Percentiles rank a stretch among this genome's conserved stretches.
These are phyloP conservation scores for Antheraea assamensis DNA, from an alignment of 2,888 invertebrate species.

Conservation along the genomic window DNA sequence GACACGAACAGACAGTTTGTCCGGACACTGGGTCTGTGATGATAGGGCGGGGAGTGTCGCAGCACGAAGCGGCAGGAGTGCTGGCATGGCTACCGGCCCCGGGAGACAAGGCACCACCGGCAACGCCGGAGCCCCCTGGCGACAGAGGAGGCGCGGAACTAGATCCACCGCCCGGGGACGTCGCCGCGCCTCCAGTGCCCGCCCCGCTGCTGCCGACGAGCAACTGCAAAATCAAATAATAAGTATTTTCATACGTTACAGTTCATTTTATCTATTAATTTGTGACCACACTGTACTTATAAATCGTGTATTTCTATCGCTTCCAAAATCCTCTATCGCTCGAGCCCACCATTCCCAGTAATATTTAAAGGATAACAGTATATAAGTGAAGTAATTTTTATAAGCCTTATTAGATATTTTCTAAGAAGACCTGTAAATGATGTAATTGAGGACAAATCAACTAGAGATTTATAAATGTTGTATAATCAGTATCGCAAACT, in stretches of 20 bases:
- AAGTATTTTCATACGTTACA: constrained; percentile 9
- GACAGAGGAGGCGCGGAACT: constrained; percentile 89
- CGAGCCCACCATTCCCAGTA: not conserved
- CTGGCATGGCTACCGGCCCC: constrained; percentile 80
- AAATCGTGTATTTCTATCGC: not conserved
- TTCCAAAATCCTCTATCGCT: not conserved
- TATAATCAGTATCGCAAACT: not conserved
- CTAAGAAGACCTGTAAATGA: not conserved
- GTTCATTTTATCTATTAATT: constrained; percentile 18
- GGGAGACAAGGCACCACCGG: constrained; percentile 81
- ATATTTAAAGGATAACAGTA: too few species aligned
- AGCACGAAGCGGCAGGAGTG: constrained; percentile 85
- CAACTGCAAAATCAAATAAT: constrained; percentile 78
- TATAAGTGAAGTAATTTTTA: too few species aligned
- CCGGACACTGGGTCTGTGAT: constrained; percentile 96
- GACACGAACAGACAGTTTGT: constrained; percentile 96
- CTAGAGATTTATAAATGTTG: not conserved
- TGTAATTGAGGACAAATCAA: not conserved
- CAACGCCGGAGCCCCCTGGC: constrained; percentile 87
- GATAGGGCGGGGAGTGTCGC: constrained; percentile 95
- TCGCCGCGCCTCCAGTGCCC: constrained; percentile 87
- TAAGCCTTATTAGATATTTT: too few species aligned
- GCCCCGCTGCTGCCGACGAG: constrained; percentile 89
- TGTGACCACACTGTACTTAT: not conserved
- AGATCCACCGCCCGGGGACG: constrained; percentile 86